phyloP scores from a whole-genome alignment of 2,113 vertebrate species.

The Lates calcarifer region DNA sequence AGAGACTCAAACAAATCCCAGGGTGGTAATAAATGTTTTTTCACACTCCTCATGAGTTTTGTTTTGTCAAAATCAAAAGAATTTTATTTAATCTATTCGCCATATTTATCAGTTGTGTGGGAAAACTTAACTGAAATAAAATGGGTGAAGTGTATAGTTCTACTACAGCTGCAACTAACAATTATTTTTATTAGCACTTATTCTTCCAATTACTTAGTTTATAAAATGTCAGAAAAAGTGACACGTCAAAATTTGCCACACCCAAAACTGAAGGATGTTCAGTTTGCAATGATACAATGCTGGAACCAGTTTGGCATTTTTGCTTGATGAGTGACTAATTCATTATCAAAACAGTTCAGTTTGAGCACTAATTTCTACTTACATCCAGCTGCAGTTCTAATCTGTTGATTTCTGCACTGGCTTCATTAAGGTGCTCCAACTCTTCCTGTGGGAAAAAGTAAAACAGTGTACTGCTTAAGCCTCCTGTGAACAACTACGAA shows the following conservation, averaged over 20 bases:
- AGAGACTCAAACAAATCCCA: slow-evolving; percentile 15
- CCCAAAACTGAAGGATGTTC: background rate
- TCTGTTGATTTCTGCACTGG: slow-evolving; percentile 93
- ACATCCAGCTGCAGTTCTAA: slow-evolving; percentile 93
- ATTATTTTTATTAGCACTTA: background rate
- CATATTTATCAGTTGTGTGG: background rate
- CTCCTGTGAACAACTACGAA: background rate
- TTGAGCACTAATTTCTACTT: slow-evolving; percentile 68
- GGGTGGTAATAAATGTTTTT: background rate
- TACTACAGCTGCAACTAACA: background rate
- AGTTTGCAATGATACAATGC: background rate
- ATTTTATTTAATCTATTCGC: slow-evolving; percentile 3
- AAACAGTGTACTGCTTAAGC: background rate
- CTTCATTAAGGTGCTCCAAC: slow-evolving; percentile 94
- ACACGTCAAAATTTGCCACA: background rate
- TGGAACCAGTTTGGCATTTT: background rate
- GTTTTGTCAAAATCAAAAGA: slow-evolving; percentile 35
- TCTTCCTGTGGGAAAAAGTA: slow-evolving; percentile 85
- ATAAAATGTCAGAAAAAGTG: too few relatives aligned
- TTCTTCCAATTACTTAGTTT: background rate
- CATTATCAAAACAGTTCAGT: background rate
- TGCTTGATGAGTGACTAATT: background rate
- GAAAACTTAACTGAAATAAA: background rate
- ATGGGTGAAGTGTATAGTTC: background rate
- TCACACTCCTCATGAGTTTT: slow-evolving; percentile 24